Base-by-base conservation (phyloP, 1,140 invertebrate genomes). In the Halyomorpha halys region DNA sequence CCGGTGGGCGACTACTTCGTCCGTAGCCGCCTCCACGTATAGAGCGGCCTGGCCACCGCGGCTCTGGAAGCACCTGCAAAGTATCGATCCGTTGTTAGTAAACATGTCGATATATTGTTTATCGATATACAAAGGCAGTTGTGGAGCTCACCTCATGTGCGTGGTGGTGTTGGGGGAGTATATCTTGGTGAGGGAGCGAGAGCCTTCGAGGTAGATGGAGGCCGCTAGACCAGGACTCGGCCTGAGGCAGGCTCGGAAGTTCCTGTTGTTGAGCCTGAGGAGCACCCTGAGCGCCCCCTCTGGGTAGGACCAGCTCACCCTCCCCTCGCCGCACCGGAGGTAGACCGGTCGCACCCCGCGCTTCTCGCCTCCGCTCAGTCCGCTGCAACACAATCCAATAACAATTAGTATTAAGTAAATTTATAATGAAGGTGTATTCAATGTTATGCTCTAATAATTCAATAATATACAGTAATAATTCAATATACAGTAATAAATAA, bases 311-410 rank as follows among this genome's bases (percentile, higher is more conserved):
- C 88, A 90, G 3, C 78, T 77, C 0, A 90, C 79, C 0, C 76
- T 76, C 15, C 88, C 88, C 60, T 84, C 82, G 2, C 83, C 78
- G 69, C 88, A 90, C 21, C 86, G 79, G 23, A 90, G 80, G 74
- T 89, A 89, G 8, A 89, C 85, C 0, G 87, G 86, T 27, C 84
- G 83, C 9, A 90, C 86, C 3, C 83, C 86, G 60, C 84, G 53
- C 53, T 56, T 56, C 53, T 56, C 45, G 44, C 39, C 63, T 13
- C 45, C 54, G 30, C 45, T 53, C 27, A 56, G 53, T 5, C 23
- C 45, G 63, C 63, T 64, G 61, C 6, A 60, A 60, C 4, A 18
- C 30, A 39, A 44, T n/a, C n/a, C n/a, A n/a, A n/a, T n/a, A n/a
- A n/a, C n/a, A n/a, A n/a, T n/a, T n/a, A n/a, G n/a, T n/a, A n/a